Percentiles rank a stretch among this genome's conserved stretches.
Evolutionary conservation across 2,797 vertebrate genomes (phyloP).

Genomic region (Amblyopsis hoosieri): DNA sequence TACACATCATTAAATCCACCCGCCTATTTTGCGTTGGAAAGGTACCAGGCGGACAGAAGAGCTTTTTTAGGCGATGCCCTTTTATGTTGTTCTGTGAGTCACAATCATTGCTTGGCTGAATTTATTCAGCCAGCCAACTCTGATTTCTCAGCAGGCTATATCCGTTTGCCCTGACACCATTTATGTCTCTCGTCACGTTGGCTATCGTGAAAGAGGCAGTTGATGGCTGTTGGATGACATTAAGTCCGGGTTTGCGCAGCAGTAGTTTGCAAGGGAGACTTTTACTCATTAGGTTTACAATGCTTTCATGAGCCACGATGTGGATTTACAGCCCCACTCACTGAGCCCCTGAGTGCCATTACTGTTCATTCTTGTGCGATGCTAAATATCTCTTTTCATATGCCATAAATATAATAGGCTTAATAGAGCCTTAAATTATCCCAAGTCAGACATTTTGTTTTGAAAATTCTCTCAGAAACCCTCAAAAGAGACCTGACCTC

Average conservation of each 20-base stretch:
- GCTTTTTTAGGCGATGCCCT: constrained; percentile 14
- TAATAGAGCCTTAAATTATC: constrained; percentile 70
- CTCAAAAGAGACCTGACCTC: constrained; percentile 43
- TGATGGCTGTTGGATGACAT: constrained; percentile 40
- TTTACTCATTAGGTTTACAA: constrained; percentile 57
- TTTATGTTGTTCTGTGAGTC: constrained; percentile 36
- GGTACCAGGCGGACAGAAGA: constrained; percentile 35
- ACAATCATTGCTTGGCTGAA: constrained; percentile 23
- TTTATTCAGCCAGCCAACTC: constrained; percentile 37
- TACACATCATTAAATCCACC: constrained; percentile 50
- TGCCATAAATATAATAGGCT: constrained; percentile 66
- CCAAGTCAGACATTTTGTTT: constrained; percentile 55
- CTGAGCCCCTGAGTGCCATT: constrained; percentile 55
- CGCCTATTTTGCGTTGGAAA: constrained; percentile 33
- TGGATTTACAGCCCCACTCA: constrained; percentile 54
- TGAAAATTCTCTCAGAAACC: constrained; percentile 41
- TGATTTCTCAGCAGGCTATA: constrained; percentile 32
- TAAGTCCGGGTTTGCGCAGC: constrained; percentile 38
- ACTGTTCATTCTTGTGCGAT: constrained; percentile 42
- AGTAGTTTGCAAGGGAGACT: constrained; percentile 48
- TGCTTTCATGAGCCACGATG: constrained; percentile 52
- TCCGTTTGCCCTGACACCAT: constrained; percentile 48
- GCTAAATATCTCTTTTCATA: constrained; percentile 66
- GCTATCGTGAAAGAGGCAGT: constrained; percentile 35
- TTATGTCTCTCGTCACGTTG: constrained; percentile 36